Conservation (phyloP, 1,140 invertebrate species). For the Polypedilum vanderplanki region DNA sequence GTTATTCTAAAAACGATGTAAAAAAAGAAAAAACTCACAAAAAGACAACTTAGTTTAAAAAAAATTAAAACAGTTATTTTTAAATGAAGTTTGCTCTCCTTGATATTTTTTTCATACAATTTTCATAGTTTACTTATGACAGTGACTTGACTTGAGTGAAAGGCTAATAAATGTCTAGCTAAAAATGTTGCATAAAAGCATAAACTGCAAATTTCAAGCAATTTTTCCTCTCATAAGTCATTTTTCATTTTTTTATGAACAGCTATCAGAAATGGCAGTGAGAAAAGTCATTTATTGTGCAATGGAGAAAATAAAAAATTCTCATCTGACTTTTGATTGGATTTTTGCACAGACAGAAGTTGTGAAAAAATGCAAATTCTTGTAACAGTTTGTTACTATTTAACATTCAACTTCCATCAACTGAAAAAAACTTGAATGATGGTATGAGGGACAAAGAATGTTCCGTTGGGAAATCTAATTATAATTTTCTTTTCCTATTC, state of each 20-base stretch:
- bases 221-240: neutral
- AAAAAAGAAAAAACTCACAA: too few species aligned
- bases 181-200: neutral
- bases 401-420: conserved; percentile 11
- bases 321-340: conserved; percentile 14
- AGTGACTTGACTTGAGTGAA: neutral
- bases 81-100: too few species aligned
- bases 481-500: conserved; percentile 25
- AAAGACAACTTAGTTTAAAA: too few species aligned
- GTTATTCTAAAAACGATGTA: too few species aligned
- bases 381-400: conserved; percentile 23
- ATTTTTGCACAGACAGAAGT: neutral
- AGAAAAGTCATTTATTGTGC: conserved; percentile 25
- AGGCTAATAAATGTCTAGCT: neutral
- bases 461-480: conserved; percentile 16
- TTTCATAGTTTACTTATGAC: too few species aligned
- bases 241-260: conserved; percentile 19
- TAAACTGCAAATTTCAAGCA: neutral
- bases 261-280: neutral
- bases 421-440: conserved; percentile 3
- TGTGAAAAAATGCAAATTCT: conserved; percentile 24
- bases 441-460: neutral
- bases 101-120: neutral
- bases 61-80: too few species aligned
- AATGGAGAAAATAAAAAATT: neutral